Conservation (phyloP, 2,888 invertebrate genomes). For the Ceramica pisi region DNA sequence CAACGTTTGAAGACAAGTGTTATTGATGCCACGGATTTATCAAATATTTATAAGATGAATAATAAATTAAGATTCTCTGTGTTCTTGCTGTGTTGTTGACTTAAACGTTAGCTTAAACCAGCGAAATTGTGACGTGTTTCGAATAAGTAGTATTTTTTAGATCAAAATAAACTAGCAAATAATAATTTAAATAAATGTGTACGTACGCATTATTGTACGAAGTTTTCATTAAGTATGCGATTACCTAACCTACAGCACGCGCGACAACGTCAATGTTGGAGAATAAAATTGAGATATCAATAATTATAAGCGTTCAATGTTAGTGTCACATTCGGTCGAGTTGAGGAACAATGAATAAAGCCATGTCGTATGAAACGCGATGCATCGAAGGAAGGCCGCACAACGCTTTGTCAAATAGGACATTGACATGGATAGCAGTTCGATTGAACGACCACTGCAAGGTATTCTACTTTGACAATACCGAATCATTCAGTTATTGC, state of each 20-base stretch:
- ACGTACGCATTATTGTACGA: no score
- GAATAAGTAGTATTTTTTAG: neutral
- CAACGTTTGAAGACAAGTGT: neutral
- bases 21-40: neutral
- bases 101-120: neutral
- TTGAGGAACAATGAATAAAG: slow-evolving; percentile 1
- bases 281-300: slow-evolving; percentile 4
- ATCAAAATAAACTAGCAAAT: neutral
- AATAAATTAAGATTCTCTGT: neutral
- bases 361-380: neutral
- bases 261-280: neutral
- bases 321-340: neutral
- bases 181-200: neutral
- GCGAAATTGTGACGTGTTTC: neutral
- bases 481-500: neutral
- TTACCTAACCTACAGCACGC: neutral
- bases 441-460: neutral
- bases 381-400: neutral
- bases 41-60: slow-evolving; percentile 8
- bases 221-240: neutral
- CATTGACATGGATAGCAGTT: neutral
- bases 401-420: slow-evolving; percentile 5
- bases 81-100: neutral
- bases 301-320: neutral
- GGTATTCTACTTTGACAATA: slow-evolving; percentile 3